A percentile compares a stretch with the other conserved stretches of the same genome.
phyloP scores from a whole-genome alignment of 2,113 vertebrate species.

The Bos indicus region DNA sequence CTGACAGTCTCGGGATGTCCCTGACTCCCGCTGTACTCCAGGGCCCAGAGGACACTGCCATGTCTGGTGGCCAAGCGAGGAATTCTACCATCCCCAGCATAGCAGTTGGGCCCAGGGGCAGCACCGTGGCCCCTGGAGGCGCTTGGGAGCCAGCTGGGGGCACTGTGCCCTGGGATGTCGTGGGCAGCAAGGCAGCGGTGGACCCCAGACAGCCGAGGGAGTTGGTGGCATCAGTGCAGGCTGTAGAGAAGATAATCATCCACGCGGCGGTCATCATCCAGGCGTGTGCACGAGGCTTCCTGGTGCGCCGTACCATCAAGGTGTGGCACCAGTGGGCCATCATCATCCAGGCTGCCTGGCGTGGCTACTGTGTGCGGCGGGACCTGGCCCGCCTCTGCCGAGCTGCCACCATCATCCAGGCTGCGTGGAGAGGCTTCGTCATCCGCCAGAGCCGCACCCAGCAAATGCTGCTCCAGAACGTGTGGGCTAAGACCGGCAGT shows the following conservation, averaged over 20 bases:
- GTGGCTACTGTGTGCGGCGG: background rate
- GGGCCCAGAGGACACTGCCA: background rate
- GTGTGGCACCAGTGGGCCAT: conserved; percentile 39
- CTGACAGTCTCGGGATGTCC: accelerated
- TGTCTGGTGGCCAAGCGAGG: background rate
- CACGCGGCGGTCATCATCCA: background rate
- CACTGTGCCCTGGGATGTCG: accelerated
- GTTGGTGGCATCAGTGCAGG: background rate
- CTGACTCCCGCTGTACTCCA: conserved; percentile 23
- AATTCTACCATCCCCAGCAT: too few relatives aligned
- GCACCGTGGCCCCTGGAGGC: accelerated
- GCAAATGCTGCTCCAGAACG: accelerated
- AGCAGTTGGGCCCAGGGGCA: background rate
- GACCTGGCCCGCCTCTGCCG: background rate
- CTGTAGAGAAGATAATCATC: background rate
- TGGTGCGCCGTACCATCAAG: background rate
- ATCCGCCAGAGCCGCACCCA: accelerated
- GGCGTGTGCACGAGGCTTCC: background rate
- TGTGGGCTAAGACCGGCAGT: accelerated
- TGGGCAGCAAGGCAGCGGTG: background rate
- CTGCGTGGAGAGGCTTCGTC: conserved; percentile 29
- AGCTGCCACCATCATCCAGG: conserved; percentile 43
- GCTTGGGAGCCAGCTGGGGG: background rate
- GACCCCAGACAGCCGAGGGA: background rate
- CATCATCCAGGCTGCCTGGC: conserved; percentile 63